Conservation (phyloP, 2,113 vertebrate species). For the Clinocottus analis region DNA sequence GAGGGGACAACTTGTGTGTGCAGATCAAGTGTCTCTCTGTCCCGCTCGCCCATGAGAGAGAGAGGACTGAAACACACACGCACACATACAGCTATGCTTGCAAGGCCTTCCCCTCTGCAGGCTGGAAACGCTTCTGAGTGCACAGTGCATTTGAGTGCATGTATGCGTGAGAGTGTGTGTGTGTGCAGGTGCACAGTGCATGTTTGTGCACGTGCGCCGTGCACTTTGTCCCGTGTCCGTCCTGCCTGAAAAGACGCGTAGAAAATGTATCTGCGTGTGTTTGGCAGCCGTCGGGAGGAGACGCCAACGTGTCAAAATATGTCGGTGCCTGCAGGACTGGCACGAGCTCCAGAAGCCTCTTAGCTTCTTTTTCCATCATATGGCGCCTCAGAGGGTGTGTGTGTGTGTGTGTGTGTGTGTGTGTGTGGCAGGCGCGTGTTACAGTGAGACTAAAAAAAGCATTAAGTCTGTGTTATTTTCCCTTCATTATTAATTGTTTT, state of each 20-base stretch:
- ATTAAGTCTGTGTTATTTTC: no score
- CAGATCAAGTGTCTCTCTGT: slow-evolving; percentile 13
- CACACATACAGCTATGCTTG: background rate
- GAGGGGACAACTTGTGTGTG: background rate
- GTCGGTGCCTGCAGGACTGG: slow-evolving; percentile 50
- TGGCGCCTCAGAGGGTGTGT: slow-evolving; percentile 48
- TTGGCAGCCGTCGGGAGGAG: slow-evolving; percentile 24
- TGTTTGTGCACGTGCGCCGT: no score
- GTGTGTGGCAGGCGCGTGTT: background rate
- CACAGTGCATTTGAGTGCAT: background rate
- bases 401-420: background rate
- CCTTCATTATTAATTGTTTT: background rate
- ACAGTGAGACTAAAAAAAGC: no score
- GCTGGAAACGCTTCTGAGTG: background rate
- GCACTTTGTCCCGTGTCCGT: background rate
- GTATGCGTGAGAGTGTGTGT: no score
- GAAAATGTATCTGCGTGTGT: slow-evolving; percentile 35
- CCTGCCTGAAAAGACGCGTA: background rate
- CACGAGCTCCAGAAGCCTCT: slow-evolving; percentile 57
- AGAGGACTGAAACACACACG: background rate
- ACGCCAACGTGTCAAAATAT: slow-evolving; percentile 43
- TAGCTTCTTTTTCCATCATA: slow-evolving; percentile 71
- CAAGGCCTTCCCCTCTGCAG: background rate
- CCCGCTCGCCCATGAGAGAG: slow-evolving; percentile 6
- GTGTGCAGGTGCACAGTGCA: background rate